These are phyloP conservation scores for Heliconius aoede DNA, from an alignment of 2,888 invertebrate genomes.

Conservation along the genomic window DNA sequence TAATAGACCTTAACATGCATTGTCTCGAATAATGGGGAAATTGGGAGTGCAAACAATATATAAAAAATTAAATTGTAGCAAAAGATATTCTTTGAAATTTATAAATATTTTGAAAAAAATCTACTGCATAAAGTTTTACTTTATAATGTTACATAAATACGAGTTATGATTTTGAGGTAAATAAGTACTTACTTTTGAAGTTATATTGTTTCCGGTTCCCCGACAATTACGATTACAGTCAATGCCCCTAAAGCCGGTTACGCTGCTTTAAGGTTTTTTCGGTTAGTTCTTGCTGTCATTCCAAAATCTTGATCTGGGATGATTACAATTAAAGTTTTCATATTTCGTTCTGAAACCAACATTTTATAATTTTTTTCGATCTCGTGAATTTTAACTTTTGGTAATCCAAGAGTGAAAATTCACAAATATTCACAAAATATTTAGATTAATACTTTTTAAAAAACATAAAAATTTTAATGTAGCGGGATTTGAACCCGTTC, in stretches of 20 bases:
- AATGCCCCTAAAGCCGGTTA: constrained; percentile 31
- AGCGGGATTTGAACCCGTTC: no score
- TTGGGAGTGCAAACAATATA: no score
- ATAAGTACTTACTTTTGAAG: neutral
- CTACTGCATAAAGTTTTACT: neutral
- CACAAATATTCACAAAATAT: no score
- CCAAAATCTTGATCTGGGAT: neutral
- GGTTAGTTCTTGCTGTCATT: neutral
- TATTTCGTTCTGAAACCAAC: neutral
- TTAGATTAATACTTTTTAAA: no score
- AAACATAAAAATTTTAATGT: no score
- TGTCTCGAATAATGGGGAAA: no score
- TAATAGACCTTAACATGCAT: no score
- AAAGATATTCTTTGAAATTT: neutral
- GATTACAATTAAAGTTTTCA: neutral
- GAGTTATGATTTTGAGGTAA: neutral
- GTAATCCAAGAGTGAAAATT: no score
- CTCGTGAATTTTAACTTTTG: no score
- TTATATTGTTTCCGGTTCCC: neutral
- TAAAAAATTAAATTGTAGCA: neutral
- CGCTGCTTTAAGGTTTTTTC: neutral
- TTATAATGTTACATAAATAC: neutral
- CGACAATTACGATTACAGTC: constrained; percentile 26
- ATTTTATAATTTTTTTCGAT: no score
- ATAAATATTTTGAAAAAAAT: neutral